These are phyloP conservation scores for Athrips mouffetella DNA, from an alignment of 2,888 invertebrate species.

Conservation along the genomic window DNA sequence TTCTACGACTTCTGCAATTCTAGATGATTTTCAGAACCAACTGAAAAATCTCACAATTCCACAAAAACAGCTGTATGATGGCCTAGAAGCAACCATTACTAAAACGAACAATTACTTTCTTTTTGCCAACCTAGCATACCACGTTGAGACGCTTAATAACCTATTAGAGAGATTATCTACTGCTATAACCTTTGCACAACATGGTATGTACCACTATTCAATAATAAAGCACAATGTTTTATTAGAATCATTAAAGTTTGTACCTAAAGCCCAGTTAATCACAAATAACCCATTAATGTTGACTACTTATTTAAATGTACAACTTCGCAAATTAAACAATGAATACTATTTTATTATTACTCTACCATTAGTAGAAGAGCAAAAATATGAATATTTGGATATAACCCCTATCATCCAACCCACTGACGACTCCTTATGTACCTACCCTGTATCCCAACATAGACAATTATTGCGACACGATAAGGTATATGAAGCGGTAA, in stretches of 20 bases:
- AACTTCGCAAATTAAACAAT: not conserved
- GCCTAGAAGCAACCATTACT: too few species aligned
- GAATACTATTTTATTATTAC: not conserved
- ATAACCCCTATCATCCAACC: not conserved
- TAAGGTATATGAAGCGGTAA: too few species aligned
- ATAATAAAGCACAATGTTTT: not conserved
- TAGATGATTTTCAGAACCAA: not conserved
- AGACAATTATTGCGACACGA: not conserved
- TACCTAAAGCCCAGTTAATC: not conserved
- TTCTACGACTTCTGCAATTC: not conserved
- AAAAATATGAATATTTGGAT: not conserved
- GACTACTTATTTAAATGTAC: not conserved
- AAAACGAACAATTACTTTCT: too few species aligned
- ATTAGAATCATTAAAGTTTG: not conserved
- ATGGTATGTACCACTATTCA: conserved; percentile 1
- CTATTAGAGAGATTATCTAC: not conserved
- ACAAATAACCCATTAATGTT: not conserved
- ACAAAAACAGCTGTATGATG: too few species aligned
- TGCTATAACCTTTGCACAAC: not conserved
- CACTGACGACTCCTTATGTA: not conserved
- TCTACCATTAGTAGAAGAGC: not conserved
- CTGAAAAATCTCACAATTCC: not conserved
- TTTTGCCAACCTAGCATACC: not conserved
- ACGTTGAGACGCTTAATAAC: not conserved
- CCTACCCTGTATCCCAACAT: not conserved